phyloP scores from a whole-genome alignment of 1,140 invertebrate genomes.

The Penaeus indicus region DNA sequence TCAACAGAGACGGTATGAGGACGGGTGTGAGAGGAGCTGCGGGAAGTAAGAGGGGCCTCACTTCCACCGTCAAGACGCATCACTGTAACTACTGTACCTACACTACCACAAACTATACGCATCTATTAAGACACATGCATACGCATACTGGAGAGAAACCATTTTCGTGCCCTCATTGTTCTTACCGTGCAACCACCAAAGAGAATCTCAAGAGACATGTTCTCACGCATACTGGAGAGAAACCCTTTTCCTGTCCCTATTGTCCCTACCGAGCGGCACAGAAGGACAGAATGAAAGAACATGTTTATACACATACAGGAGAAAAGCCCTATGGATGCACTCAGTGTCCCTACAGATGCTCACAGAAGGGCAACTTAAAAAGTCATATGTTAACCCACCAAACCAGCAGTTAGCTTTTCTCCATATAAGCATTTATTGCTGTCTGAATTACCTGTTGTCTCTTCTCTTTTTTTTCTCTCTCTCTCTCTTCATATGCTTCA shows the following conservation, averaged over 20 bases:
- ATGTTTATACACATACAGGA: conserved; percentile 56
- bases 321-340: conserved; percentile 54
- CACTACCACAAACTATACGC: conserved; percentile 57
- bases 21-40: conserved; percentile 55
- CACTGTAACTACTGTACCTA: conserved; percentile 61
- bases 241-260: conserved; percentile 53
- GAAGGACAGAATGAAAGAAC: conserved; percentile 59
- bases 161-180: conserved; percentile 50
- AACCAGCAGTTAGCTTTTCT: conserved; percentile 12
- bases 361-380: conserved; percentile 56
- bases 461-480: too few species aligned
- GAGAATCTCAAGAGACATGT: conserved; percentile 56
- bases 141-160: conserved; percentile 58
- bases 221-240: conserved; percentile 54
- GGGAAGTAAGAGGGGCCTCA: conserved; percentile 37
- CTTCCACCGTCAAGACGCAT: conserved; percentile 54
- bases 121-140: conserved; percentile 50
- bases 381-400: conserved; percentile 54
- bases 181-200: conserved; percentile 55
- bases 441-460: too few species aligned
- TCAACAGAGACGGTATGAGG: conserved; percentile 52
- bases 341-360: conserved; percentile 44
- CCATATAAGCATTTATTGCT: too few species aligned
- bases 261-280: conserved; percentile 51
- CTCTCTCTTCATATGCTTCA: too few species aligned